These are phyloP conservation scores for Trididemnum miniatum DNA, from an alignment of 23 tunicate genomes.

Conservation along the genomic window DNA sequence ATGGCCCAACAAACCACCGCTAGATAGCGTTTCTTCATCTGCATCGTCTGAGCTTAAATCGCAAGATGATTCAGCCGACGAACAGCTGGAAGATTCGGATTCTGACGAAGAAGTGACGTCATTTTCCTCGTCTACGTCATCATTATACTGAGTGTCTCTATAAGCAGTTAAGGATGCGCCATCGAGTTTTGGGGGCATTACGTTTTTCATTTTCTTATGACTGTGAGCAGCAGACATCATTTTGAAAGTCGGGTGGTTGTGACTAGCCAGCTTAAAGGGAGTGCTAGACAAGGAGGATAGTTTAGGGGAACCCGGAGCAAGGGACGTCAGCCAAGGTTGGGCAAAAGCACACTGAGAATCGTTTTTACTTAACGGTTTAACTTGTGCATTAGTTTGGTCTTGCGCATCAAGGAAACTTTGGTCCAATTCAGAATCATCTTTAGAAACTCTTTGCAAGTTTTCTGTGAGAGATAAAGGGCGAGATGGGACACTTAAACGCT, in stretches of 20 bases:
- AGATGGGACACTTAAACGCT: not conserved
- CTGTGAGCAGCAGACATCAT: conserved; percentile 31
- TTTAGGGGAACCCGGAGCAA: conserved; percentile 6
- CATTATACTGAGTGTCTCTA: conserved; percentile 58
- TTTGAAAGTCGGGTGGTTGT: not conserved
- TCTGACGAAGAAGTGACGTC: conserved; percentile 68
- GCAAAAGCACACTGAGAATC: conserved; percentile 51
- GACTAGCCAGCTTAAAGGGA: conserved; percentile 35
- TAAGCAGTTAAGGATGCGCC: conserved; percentile 52
- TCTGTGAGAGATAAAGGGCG: conserved; percentile 44
- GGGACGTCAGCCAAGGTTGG: conserved; percentile 39
- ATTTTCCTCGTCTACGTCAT: conserved; percentile 54
- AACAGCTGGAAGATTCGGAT: conserved; percentile 48
- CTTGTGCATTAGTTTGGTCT: conserved; percentile 2
- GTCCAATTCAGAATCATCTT: not conserved
- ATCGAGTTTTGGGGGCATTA: not conserved
- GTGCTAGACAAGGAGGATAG: conserved; percentile 3
- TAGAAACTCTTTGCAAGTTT: conserved; percentile 7
- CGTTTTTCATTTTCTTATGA: not conserved
- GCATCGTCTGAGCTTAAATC: conserved; percentile 51
- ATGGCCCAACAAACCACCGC: not conserved
- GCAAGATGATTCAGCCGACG: conserved; percentile 74
- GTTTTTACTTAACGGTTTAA: not conserved
- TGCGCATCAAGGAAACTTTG: not conserved
- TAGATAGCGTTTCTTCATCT: not conserved